Base-by-base conservation (phyloP, 2,888 invertebrate genomes). In the Coelinius sp. region DNA sequence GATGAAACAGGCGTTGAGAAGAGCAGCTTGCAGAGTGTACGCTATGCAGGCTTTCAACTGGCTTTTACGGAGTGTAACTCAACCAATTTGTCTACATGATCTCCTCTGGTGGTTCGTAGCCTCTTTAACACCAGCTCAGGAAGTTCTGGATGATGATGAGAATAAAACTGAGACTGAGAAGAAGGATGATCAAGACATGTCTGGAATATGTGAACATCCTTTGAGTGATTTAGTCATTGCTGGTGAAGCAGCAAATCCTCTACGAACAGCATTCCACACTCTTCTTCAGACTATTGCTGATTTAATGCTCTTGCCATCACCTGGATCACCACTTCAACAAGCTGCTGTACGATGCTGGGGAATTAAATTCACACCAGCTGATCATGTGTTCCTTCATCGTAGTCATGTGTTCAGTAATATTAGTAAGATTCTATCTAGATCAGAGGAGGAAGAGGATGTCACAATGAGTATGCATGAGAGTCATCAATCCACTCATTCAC, bases 41-140 rank as follows among this genome's bases (percentile, higher is more conserved):
- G 95, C 97, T 1, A 93, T 98, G 91, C 96, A 97, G 91, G 97
- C 97, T 0, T 90, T 98, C 79, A 98, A 98, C 86, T 99, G 99
- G 99, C 89, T 99, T 22, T 89, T 99, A 56, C 92, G 97, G 66
- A 96, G 94, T 67, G 95, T 97, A 0, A 97, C 97, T 0, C 97
- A 97, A 85, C 94, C 97, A 2, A 93, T 94, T 3, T 95, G 96
- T 84, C 91, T 99, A 20, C 98, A 98, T 82, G 98, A 99, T 88
- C 91, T 98, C 8, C 91, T 99, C 86, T 98, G 98, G 98, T 97
- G 97, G 95, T 97, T 98, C 86, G 95, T 97, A 22, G 93, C 94
- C 12, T 94, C 97, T 0, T 89, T 98, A 44, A 93, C 93, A 1
- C 91, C 92, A 0, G 81, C 86, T 46, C 81, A 89, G 0, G 89